phyloP scores from a whole-genome alignment of 1,140 invertebrate species.

The Drosophila varians region DNA sequence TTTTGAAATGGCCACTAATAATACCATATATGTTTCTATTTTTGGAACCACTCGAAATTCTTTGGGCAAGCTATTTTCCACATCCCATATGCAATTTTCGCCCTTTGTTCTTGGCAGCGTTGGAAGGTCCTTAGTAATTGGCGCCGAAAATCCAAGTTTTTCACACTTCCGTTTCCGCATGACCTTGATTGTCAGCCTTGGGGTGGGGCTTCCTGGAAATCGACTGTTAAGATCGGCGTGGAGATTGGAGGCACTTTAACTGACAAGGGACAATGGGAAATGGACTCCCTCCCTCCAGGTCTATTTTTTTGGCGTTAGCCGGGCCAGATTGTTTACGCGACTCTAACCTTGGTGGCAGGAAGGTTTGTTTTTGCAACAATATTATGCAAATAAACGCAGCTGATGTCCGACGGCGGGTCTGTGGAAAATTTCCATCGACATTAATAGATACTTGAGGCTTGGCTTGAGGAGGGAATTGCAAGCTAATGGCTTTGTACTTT shows the following conservation, averaged over 20 bases:
- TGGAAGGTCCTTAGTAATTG: slow-evolving; percentile 16
- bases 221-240: slow-evolving; percentile 1
- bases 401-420: slow-evolving; percentile 9
- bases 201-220: slow-evolving; percentile 31
- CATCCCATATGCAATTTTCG: slow-evolving; percentile 14
- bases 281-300: not conserved
- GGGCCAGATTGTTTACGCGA: slow-evolving; percentile 47
- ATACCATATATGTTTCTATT: slow-evolving; percentile 37
- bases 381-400: slow-evolving; percentile 60
- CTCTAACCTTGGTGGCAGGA: slow-evolving; percentile 24
- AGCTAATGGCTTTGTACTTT: not conserved
- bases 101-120: slow-evolving; percentile 17
- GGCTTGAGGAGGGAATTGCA: not conserved
- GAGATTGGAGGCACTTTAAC: slow-evolving; percentile 5
- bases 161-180: slow-evolving; percentile 5
- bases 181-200: slow-evolving; percentile 21
- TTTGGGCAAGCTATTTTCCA: slow-evolving; percentile 21
- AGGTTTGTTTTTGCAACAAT: slow-evolving; percentile 29
- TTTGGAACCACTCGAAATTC: slow-evolving; percentile 12
- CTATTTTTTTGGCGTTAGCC: slow-evolving; percentile 8
- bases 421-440: slow-evolving; percentile 43
- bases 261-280: not conserved
- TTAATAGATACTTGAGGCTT: slow-evolving; percentile 1
- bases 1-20: slow-evolving; percentile 30
- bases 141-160: slow-evolving; percentile 16